Conservation (phyloP, 2,888 invertebrate species). For the Campaea margaritaria region DNA sequence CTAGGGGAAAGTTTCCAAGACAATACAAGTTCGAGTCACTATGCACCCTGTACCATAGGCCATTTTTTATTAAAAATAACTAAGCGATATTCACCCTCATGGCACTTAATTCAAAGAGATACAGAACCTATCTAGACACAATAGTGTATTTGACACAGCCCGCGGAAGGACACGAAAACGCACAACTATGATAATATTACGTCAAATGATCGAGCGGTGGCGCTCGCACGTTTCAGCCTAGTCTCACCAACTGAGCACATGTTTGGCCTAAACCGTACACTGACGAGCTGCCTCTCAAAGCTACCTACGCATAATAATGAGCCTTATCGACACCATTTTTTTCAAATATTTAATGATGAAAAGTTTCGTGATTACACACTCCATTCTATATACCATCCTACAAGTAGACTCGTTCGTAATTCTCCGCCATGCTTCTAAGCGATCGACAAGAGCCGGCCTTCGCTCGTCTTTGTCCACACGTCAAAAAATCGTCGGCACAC, state of each 20-base stretch:
- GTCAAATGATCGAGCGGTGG: background rate
- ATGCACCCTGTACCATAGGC: constrained; percentile 62
- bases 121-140: constrained; percentile 55
- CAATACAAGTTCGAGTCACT: constrained; percentile 42
- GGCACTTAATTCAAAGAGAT: constrained; percentile 49
- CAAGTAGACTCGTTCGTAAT: background rate
- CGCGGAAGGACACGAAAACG: constrained; percentile 54
- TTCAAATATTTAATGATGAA: too few relatives aligned
- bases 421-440: background rate
- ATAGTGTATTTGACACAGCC: constrained; percentile 63
- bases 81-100: constrained; percentile 43
- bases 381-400: too few relatives aligned
- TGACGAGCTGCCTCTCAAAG: too few relatives aligned
- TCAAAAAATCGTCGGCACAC: constrained; percentile 14
- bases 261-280: too few relatives aligned
- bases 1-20: constrained; percentile 20
- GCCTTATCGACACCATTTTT: too few relatives aligned
- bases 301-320: too few relatives aligned
- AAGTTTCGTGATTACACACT: too few relatives aligned
- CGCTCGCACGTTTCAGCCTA: too few relatives aligned
- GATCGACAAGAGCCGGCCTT: background rate
- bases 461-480: background rate
- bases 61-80: constrained; percentile 46
- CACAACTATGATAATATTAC: constrained; percentile 44
- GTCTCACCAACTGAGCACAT: too few relatives aligned